Conservation (phyloP, 2,113 vertebrate genomes). For the Rhineura floridana region DNA sequence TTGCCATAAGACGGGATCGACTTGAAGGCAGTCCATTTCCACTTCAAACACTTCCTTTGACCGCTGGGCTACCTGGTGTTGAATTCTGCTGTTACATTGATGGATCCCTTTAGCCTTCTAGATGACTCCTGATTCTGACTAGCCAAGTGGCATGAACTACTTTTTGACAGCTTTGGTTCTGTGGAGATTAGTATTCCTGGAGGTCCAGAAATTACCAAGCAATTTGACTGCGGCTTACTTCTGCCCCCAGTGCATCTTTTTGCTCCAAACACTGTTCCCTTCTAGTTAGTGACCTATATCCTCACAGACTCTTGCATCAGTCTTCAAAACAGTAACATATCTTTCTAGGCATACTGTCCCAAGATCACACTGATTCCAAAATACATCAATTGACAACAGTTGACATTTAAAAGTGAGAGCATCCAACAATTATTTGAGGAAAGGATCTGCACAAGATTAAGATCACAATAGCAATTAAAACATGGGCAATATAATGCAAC, state of each 20-base stretch:
- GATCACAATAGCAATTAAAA: conserved; percentile 29
- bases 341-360: neutral
- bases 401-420: conserved; percentile 21
- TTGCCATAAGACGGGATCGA: no score
- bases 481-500: conserved; percentile 23
- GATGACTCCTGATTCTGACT: neutral
- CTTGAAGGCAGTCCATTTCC: no score
- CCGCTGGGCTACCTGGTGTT: no score
- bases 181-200: neutral
- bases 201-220: neutral
- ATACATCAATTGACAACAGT: neutral
- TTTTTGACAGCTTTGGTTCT: neutral
- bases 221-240: neutral
- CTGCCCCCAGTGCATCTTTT: neutral
- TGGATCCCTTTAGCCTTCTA: neutral
- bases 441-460: conserved; percentile 10
- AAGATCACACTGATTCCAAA: neutral
- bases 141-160: neutral
- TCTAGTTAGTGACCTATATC: neutral
- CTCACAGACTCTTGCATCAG: neutral
- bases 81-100: neutral
- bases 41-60: no score
- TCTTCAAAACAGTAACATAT: neutral
- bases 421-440: neutral
- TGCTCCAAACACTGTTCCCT: neutral